Conservation (phyloP, 2,113 vertebrate genomes). For the Aviceda subcristata region DNA sequence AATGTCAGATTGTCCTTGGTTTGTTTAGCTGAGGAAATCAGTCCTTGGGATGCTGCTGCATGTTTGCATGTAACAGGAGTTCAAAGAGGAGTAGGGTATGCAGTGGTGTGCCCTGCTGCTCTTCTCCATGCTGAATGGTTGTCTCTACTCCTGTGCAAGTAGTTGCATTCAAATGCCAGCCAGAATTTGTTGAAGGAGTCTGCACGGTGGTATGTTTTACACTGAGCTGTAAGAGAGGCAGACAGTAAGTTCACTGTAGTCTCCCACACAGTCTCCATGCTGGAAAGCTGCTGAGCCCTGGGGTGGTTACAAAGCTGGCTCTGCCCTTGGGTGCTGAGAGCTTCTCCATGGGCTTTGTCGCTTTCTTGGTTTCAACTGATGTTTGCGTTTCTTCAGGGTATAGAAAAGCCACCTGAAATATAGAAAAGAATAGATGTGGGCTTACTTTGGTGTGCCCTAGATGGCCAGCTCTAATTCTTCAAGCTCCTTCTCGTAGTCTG, state of each 20-base stretch:
- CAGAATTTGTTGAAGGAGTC: background rate
- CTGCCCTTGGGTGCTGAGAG: accelerated
- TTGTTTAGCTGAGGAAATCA: background rate
- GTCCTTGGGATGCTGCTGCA: background rate
- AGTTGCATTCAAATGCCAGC: background rate
- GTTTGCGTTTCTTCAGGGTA: background rate
- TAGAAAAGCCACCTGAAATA: background rate
- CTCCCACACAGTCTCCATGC: background rate
- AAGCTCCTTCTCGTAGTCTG: background rate
- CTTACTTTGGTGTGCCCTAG: background rate
- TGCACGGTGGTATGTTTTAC: background rate
- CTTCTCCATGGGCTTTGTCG: background rate
- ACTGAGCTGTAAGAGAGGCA: background rate
- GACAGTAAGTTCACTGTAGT: background rate
- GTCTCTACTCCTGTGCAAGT: background rate
- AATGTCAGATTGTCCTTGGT: background rate
- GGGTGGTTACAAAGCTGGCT: background rate
- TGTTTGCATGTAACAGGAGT: accelerated
- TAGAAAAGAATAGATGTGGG: background rate
- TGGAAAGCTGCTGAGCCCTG: background rate
- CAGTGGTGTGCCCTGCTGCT: background rate
- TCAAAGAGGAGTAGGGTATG: background rate
- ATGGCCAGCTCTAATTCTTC: background rate
- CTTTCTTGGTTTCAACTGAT: background rate
- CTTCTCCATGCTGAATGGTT: background rate